phyloP scores from a whole-genome alignment of 2,113 vertebrate genomes.

The Petroica traversi region DNA sequence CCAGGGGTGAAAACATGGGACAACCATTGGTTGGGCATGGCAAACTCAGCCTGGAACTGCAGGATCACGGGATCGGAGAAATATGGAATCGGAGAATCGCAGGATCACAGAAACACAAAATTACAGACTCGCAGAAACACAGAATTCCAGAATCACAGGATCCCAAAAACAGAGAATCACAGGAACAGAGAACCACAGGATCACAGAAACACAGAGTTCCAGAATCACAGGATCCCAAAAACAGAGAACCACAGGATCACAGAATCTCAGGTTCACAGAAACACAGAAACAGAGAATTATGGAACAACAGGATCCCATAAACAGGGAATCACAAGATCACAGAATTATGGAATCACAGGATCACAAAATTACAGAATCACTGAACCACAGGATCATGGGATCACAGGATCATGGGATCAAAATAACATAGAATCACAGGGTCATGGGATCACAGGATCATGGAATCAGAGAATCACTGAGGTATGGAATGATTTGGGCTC shows the following conservation, averaged over 20 bases:
- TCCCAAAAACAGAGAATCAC: too few relatives aligned
- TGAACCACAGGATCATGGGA: too few relatives aligned
- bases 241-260: accelerated
- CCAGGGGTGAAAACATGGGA: neutral
- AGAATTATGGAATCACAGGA: neutral
- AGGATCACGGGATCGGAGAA: accelerated
- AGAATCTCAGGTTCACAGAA: accelerated
- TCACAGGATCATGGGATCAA: neutral
- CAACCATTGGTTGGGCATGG: neutral
- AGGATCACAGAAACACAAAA: neutral
- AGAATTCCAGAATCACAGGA: neutral
- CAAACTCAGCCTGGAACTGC: neutral
- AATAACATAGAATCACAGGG: too few relatives aligned
- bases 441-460: neutral
- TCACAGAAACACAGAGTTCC: too few relatives aligned
- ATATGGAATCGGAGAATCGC: neutral
- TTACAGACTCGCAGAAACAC: neutral
- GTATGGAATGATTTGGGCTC: neutral
- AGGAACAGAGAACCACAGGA: neutral
- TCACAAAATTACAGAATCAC: neutral
- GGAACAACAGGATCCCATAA: neutral
- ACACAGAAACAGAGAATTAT: too few relatives aligned
- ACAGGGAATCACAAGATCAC: neutral
- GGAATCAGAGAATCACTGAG: too few relatives aligned
- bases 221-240: neutral